Conservation (phyloP, 2,797 vertebrate genomes). For the Ctenosaura bakeri region DNA sequence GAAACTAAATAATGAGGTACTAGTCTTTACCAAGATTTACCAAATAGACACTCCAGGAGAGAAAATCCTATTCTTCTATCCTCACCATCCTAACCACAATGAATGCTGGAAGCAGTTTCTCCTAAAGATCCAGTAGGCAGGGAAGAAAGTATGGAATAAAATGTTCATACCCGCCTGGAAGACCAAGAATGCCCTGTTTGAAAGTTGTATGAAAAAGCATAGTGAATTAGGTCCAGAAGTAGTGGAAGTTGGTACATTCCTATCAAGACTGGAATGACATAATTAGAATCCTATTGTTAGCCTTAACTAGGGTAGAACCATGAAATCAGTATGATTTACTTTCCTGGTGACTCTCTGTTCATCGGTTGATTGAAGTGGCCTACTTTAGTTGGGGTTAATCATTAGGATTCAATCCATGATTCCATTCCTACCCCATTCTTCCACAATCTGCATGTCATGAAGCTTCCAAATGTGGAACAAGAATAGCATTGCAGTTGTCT, state of each 20-base stretch:
- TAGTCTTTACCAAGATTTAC: neutral
- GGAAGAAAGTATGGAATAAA: too few relatives aligned
- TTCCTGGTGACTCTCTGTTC: too few relatives aligned
- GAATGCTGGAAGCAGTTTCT: neutral
- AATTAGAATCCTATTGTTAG: too few relatives aligned
- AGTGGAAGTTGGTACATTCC: neutral
- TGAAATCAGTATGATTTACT: too few relatives aligned
- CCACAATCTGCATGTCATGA: neutral
- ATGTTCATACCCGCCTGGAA: neutral
- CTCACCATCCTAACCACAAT: neutral
- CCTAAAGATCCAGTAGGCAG: neutral
- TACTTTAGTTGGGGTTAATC: too few relatives aligned
- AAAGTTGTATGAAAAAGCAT: too few relatives aligned
- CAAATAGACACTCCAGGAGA: neutral
- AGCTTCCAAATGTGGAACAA: neutral
- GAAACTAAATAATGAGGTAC: neutral
- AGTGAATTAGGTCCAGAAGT: too few relatives aligned
- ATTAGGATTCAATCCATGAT: too few relatives aligned
- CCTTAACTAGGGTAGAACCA: too few relatives aligned
- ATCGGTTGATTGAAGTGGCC: too few relatives aligned
- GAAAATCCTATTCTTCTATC: neutral
- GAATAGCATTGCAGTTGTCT: too few relatives aligned
- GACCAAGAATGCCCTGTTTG: neutral
- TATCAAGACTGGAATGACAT: neutral
- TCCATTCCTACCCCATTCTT: neutral